Evolutionary conservation across 2,797 vertebrate species (phyloP), one percentile per base, ranked within the genome.

Genomic region (Anomalospiza imberbis): DNA sequence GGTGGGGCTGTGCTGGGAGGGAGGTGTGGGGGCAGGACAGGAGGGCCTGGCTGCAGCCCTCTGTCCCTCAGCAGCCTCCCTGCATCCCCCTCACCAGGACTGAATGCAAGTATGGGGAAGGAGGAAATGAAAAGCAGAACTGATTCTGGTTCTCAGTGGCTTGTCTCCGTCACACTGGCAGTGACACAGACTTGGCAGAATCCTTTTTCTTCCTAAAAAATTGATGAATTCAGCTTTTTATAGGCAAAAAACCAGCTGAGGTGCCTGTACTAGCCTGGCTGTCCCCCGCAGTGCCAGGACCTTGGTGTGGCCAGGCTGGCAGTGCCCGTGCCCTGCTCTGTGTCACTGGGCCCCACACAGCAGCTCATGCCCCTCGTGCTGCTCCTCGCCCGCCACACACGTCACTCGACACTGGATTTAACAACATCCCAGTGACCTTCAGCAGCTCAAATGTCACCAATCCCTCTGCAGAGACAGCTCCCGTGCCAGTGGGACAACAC

Each of bases 171-270:
- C 32, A 8, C 6, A 0, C 26, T 50, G 61, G 32, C 70, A n/a
- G 51, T 0, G 2, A 44, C 24, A 5, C 0, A 0, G 51, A 20
- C 18, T 13, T 6, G 6, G 42, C 26, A 13, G 5, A 5, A 17
- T 24, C 44, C 13, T 47, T 88, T 86, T 36, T 22, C 25, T 58
- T 34, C 48, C 50, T 67, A 47, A 55, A 54, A 54, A 78, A 55
- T 4, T 8, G 26, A 29, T 8, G 2, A 65, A 45, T 89, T 89
- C 47, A 17, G 47, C 11, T 34, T 80, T 61, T 73, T 44, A 32
- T 24, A 8, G 15, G n/a, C 24, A 63, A 42, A 14, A 13, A 29
- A 44, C 18, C 15, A 17, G 4, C 31, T 55, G 28, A 74, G 31
- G 13, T 36, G 62, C 31, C 61, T 51, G 54, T 26, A 31, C 9